Percentiles rank a stretch among this genome's conserved stretches.
These are phyloP conservation scores for Hyperoplus lanceolatus DNA, from an alignment of 2,797 vertebrate species.

Conservation along the genomic window DNA sequence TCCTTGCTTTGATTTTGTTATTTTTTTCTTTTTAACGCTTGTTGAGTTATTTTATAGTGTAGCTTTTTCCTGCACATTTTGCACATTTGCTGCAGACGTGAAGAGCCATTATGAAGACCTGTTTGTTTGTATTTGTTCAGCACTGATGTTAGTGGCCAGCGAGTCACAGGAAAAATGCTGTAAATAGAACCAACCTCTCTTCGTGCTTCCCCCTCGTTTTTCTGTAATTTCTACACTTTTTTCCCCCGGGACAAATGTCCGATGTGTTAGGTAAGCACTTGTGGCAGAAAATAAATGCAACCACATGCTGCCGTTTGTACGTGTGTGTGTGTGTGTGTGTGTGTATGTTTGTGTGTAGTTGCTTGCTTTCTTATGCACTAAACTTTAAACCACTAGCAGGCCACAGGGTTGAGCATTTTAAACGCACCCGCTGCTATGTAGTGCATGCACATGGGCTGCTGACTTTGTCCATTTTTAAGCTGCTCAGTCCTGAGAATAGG, in stretches of 20 bases:
- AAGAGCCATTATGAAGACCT: background rate
- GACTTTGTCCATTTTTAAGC: conserved; percentile 16
- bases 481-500: conserved; percentile 18
- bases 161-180: conserved; percentile 28
- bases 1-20: background rate
- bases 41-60: background rate
- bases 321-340: background rate
- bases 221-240: conserved; percentile 40
- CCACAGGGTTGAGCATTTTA: conserved; percentile 47
- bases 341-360: conserved; percentile 24
- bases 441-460: conserved; percentile 1
- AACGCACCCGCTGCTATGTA: conserved; percentile 25
- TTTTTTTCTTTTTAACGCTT: background rate
- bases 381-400: conserved; percentile 50
- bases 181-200: conserved; percentile 25
- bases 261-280: conserved; percentile 77
- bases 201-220: conserved; percentile 25
- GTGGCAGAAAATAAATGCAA: conserved; percentile 76
- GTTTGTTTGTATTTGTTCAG: conserved; percentile 37
- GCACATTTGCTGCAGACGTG: conserved; percentile 10
- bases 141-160: conserved; percentile 15
- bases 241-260: conserved; percentile 64
- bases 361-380: conserved; percentile 43
- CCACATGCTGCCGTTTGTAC: conserved; percentile 68
- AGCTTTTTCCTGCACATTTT: background rate